These are phyloP conservation scores for Himalopsyche japonica DNA, from an alignment of 2,888 invertebrate genomes.

Conservation along the genomic window DNA sequence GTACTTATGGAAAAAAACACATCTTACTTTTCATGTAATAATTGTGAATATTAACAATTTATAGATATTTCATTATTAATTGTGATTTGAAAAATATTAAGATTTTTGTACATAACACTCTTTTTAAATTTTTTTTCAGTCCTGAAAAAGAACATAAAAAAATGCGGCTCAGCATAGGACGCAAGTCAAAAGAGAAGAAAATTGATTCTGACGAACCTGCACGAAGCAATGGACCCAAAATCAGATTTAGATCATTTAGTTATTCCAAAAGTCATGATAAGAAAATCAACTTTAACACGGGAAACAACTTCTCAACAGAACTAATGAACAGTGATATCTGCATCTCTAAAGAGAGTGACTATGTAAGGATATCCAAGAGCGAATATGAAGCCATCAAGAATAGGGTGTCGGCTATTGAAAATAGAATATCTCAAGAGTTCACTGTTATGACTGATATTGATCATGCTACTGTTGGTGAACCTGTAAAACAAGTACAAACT, in stretches of 20 bases:
- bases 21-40: no score
- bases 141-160: constrained; percentile 56
- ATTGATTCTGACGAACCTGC: constrained; percentile 2
- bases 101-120: not conserved
- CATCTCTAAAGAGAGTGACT: constrained; percentile 61
- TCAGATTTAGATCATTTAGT: not conserved
- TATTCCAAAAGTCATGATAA: not conserved
- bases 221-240: not conserved
- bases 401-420: constrained; percentile 73
- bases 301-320: constrained; percentile 2
- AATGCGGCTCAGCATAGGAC: constrained; percentile 49
- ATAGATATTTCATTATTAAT: no score
- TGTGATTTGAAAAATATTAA: not conserved
- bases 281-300: not conserved
- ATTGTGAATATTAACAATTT: no score
- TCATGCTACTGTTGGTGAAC: constrained; percentile 47
- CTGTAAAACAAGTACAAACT: constrained; percentile 68
- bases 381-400: constrained; percentile 80
- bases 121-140: constrained; percentile 44
- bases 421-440: constrained; percentile 70
- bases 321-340: constrained; percentile 49
- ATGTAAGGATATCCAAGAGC: constrained; percentile 71
- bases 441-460: constrained; percentile 53
- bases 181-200: constrained; percentile 36
- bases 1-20: no score